Percentiles rank a stretch among this genome's conserved stretches.
Conservation (phyloP, 2,888 invertebrate genomes). For the Aproaerema taeniolella region DNA sequence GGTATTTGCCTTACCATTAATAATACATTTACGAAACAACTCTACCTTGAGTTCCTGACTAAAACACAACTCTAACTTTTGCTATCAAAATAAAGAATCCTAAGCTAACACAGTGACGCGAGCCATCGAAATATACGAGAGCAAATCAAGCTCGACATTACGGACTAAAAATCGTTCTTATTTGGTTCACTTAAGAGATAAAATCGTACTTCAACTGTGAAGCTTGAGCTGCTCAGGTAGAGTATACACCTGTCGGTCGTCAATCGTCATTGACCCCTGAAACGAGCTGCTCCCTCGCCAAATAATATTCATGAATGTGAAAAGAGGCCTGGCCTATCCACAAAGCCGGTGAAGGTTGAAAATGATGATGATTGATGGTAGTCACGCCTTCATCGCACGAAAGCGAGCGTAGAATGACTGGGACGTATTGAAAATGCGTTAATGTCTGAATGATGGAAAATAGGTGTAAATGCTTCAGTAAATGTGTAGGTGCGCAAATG, state of each 20-base stretch:
- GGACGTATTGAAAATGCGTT: not conserved
- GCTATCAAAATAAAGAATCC: slow-evolving; percentile 2
- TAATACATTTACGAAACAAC: too few relatives aligned
- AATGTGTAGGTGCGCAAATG: too few relatives aligned
- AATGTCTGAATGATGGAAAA: too few relatives aligned
- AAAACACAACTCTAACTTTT: not conserved
- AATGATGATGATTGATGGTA: slow-evolving; percentile 5
- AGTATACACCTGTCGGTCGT: not conserved
- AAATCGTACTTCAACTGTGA: too few relatives aligned
- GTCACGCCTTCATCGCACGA: not conserved
- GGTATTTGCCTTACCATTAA: too few relatives aligned
- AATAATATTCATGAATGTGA: not conserved
- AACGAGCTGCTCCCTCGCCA: too few relatives aligned
- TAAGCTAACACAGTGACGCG: not conserved
- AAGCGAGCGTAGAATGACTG: not conserved
- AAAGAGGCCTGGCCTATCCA: not conserved
- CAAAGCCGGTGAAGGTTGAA: not conserved
- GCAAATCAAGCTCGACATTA: too few relatives aligned
- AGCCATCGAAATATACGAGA: not conserved
- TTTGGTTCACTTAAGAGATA: too few relatives aligned
- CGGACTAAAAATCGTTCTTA: too few relatives aligned
- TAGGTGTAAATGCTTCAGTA: too few relatives aligned
- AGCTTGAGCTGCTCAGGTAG: too few relatives aligned
- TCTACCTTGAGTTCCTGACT: too few relatives aligned
- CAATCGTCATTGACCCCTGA: not conserved